Evolutionary conservation across 2,113 vertebrate genomes (phyloP).

Genomic region (Cheirogaleus medius): DNA sequence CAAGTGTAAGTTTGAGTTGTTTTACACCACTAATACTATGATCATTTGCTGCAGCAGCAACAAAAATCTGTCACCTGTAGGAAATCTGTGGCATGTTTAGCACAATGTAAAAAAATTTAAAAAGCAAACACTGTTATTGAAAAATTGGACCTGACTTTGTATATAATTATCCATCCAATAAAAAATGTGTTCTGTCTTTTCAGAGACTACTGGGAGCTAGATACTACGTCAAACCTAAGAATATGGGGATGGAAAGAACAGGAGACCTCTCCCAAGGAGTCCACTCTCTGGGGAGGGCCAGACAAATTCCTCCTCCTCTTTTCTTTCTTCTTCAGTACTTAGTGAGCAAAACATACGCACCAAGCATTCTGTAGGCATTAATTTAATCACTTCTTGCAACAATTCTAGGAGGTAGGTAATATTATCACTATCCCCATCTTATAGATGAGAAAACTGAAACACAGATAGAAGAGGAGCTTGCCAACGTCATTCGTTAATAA

Average conservation of each 20-base stretch:
- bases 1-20: not conserved
- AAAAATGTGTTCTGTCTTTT: not conserved
- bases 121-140: not conserved
- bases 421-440: not conserved
- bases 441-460: not conserved
- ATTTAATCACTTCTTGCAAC: not conserved
- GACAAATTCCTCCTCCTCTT: not conserved
- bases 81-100: not conserved
- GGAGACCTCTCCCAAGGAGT: not conserved
- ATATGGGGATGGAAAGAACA: not conserved
- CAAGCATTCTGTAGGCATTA: no score
- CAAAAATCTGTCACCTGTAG: not conserved
- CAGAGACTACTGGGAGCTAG: not conserved
- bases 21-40: not conserved
- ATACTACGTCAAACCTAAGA: no score
- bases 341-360: not conserved
- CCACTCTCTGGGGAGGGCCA: not conserved
- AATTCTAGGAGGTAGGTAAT: not conserved
- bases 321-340: not conserved
- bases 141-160: not conserved
- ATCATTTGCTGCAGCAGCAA: not conserved
- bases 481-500: conserved; percentile 12
- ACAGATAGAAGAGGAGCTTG: not conserved
- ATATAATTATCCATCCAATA: not conserved
- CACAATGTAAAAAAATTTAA: not conserved